Evolutionary conservation across 2,888 invertebrate genomes (phyloP), one percentile per base, ranked within the genome.

Genomic region (Furcula furcula): DNA sequence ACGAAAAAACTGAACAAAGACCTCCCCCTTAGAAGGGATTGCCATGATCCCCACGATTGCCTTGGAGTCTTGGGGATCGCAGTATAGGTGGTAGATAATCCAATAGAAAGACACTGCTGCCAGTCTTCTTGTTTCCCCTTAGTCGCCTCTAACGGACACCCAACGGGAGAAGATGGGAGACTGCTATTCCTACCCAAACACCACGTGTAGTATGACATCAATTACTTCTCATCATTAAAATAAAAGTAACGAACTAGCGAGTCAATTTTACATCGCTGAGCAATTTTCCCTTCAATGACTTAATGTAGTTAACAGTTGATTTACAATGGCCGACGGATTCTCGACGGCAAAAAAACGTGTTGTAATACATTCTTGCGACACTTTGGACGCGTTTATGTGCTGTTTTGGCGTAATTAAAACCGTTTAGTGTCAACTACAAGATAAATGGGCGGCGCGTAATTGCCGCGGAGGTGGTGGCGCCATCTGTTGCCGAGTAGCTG

Each of bases 401-500:
- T 55, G 55, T 68, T 73, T 55, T 67, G 55, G 56, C 39, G 56
- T 61, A 76, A 79, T 80, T 78, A 76, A 65, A 65, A 61, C 61
- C 51, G 59, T 63, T 70, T 71, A 36, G 40, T 42, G 50, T 16
- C 44, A 36, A 40, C 49, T 50, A 42, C 27, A 25, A 21, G 29
- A 34, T 23, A 29, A 20, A 34, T 36, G 13, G 23, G 1, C 6
- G n/a, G n/a, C 27, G 15, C 2, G 11, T 7, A 13, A 2, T 2
- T 13, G 2, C 1, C 6, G 27, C 9, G 10, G 12, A 35, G 9
- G 26, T 7, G 38, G 32, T 56, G 29, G 40, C 76, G 85, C 76
- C 84, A 85, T 82, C 86, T 84, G 2, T 63, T 51, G 48, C 4
- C 10, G 76, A 81, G 76, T 84, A 78, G 86, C 57, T n/a, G 19